Percentiles rank a stretch among this genome's conserved stretches.
These are phyloP conservation scores for Lepus oiostolus DNA, from an alignment of 2,797 vertebrate species.

Conservation along the genomic window DNA sequence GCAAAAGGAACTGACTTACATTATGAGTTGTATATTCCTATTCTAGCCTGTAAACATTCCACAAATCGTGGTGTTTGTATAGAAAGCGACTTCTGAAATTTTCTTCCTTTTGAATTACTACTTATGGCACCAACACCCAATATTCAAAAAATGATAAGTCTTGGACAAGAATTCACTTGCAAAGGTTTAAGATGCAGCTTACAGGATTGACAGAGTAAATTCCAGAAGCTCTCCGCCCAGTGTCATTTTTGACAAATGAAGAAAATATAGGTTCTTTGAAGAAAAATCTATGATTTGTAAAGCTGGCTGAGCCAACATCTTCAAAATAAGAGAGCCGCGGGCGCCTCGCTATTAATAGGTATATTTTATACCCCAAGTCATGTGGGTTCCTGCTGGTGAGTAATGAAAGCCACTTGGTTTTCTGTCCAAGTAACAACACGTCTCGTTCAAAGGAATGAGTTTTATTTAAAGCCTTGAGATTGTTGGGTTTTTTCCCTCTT, in stretches of 20 bases:
- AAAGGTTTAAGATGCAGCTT: background rate
- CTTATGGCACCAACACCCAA: background rate
- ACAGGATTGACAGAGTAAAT: background rate
- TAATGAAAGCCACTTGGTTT: conserved; percentile 67
- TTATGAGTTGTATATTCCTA: background rate
- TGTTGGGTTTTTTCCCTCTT: background rate
- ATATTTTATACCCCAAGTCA: background rate
- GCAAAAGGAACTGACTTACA: background rate
- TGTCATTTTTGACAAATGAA: conserved; percentile 26
- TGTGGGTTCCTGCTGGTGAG: conserved; percentile 53
- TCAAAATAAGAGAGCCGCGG: background rate
- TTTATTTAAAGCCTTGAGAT: conserved; percentile 73
- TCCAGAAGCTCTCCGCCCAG: background rate
- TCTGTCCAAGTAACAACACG: conserved; percentile 59
- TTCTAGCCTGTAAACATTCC: background rate
- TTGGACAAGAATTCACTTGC: background rate
- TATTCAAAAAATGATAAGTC: background rate
- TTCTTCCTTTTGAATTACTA: conserved; percentile 23
- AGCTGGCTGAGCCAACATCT: conserved; percentile 22
- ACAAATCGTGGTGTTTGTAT: background rate
- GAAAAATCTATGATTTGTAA: conserved; percentile 42
- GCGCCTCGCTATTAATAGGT: conserved; percentile 21
- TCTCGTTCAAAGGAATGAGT: conserved; percentile 62
- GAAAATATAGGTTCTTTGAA: conserved; percentile 35
- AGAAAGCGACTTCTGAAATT: background rate